A percentile compares a stretch with the other conserved stretches of the same genome.
Conservation (phyloP, 2,797 vertebrate species). For the Pempheris klunzingeri region DNA sequence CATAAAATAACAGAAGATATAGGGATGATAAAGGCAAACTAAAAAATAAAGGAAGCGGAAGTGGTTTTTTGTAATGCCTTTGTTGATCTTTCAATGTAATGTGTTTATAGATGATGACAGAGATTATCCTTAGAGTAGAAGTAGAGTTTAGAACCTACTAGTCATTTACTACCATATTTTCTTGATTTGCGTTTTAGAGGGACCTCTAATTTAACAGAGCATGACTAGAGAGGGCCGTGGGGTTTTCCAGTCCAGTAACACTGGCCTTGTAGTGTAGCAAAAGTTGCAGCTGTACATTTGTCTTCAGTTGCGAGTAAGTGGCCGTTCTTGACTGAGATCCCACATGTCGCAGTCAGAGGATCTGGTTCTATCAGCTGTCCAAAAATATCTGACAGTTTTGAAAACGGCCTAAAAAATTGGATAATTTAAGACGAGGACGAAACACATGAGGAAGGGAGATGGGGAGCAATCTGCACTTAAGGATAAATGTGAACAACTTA, state of each 20-base stretch:
- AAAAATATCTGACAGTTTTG: neutral
- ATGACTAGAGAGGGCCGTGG: neutral
- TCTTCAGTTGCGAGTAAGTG: neutral
- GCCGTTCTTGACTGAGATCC: neutral
- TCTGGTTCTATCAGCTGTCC: neutral
- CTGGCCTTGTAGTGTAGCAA: neutral
- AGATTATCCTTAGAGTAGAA: neutral
- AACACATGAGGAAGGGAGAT: neutral
- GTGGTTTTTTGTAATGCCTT: neutral
- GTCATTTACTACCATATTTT: neutral
- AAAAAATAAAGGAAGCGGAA: neutral
- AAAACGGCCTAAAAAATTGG: neutral
- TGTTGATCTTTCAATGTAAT: neutral
- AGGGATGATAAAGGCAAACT: neutral
- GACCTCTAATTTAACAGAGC: neutral
- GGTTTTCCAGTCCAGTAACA: constrained; percentile 3
- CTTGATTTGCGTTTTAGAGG: neutral
- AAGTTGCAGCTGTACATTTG: neutral
- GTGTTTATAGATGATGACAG: neutral
- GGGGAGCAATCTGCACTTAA: neutral
- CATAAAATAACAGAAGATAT: neutral
- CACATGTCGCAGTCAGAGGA: neutral
- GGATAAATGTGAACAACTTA: neutral
- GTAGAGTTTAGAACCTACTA: neutral
- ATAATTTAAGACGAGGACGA: neutral